Conservation (phyloP, 1,140 invertebrate species). For the Mya arenaria region DNA sequence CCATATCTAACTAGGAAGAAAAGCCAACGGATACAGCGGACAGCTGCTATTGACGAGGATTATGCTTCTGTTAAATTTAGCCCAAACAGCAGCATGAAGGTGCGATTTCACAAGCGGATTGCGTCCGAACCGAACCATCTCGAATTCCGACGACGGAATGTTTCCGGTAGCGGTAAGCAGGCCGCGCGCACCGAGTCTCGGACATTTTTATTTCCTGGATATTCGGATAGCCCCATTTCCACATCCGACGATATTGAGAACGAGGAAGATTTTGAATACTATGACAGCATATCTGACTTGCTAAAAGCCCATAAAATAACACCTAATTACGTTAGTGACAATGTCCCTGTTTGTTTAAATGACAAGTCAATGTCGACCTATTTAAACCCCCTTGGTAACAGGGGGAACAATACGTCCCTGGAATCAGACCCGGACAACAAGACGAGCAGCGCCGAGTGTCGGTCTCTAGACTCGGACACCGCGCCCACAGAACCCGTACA, state of each 20-base stretch:
- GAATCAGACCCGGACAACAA: conserved; percentile 13
- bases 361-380: conserved; percentile 51
- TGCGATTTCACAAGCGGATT: conserved; percentile 9
- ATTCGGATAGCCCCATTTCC: conserved; percentile 48
- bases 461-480: not conserved
- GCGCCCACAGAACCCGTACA: conserved; percentile 2
- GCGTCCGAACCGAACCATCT: not conserved
- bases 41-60: conserved; percentile 51
- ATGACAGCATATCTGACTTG: conserved; percentile 52
- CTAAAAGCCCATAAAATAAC: conserved; percentile 35
- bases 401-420: conserved; percentile 25
- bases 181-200: no score
- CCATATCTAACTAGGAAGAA: conserved; percentile 35
- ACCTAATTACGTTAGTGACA: conserved; percentile 33
- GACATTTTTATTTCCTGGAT: conserved; percentile 35
- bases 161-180: not conserved
- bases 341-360: conserved; percentile 27
- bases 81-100: conserved; percentile 52
- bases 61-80: conserved; percentile 44
- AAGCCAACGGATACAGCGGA: conserved; percentile 37
- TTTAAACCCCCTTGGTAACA: conserved; percentile 41
- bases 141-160: not conserved
- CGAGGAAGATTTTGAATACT: conserved; percentile 51
- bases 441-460: not conserved
- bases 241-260: conserved; percentile 51